Base-by-base conservation (phyloP, 2,113 vertebrate species). In the Noturus placidus region DNA sequence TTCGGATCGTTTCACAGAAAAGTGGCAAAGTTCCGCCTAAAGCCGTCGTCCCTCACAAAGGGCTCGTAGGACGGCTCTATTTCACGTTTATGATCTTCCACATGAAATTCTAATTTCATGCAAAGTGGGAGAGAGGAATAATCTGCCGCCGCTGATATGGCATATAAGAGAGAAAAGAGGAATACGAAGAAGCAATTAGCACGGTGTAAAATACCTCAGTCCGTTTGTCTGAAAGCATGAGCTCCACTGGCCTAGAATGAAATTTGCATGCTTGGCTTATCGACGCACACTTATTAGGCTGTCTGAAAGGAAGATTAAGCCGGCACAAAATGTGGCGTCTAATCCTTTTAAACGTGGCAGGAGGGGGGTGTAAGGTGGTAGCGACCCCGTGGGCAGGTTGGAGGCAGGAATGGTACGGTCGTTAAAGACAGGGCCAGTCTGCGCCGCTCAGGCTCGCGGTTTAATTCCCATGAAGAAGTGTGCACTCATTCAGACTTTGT, bases 251-350 rank as follows among this genome's bases (percentile, higher is more conserved):
- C 94, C 94, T 92, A 93, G 94, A 94, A 95, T 95, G 95, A 94
- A 91, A 96, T 96, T 95, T 95, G 94, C 95, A 96, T 96, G 95
- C 93, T 94, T 90, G 86, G 93, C 94, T 95, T 96, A 95, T 95
- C 95, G 93, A 94, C 91, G 92, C 93, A 89, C 94, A 93, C 94
- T 96, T 96, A 96, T 95, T 96, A 95, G 94, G 91, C 93, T 90
- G 91, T 92, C 95, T 96, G 94, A 95, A 96, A 96, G 94, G 95
- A 93, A 95, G 94, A 96, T 96, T 96, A 96, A 95, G 94, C 90
- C 94, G 83, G 93, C 94, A 93, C 94, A 96, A 96, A 96, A 95
- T 94, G 94, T 95, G 93, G 94, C 93, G 93, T 94, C 93, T 96
- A 96, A 96, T 96, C 95, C 95, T 94, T 96, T 96, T 96, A 96